These are phyloP conservation scores for Anguilla anguilla DNA, from an alignment of 2,797 vertebrate genomes.

Conservation along the genomic window DNA sequence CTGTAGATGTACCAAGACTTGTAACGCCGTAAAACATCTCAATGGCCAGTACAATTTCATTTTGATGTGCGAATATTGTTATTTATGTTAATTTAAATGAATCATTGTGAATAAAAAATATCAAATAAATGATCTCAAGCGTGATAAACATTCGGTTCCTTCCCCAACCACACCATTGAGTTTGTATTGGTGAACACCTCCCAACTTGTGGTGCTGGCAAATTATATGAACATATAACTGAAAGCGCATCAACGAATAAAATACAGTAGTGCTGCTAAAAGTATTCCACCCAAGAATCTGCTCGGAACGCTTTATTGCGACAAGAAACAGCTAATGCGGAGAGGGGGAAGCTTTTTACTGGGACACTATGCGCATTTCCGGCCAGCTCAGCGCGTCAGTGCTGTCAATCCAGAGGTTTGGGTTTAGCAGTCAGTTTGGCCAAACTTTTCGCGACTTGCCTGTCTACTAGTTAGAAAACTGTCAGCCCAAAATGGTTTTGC, in stretches of 20 bases:
- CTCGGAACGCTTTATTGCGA: conserved; percentile 18
- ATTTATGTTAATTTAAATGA: background rate
- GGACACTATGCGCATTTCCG: conserved; percentile 51
- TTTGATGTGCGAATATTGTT: too few species aligned
- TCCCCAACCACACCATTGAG: background rate
- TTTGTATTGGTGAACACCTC: background rate
- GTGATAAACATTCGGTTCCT: background rate
- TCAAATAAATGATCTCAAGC: background rate
- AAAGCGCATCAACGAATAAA: background rate
- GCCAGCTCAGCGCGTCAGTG: conserved; percentile 47
- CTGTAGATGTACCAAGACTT: background rate
- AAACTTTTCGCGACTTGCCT: background rate
- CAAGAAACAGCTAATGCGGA: background rate
- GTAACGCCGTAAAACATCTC: background rate
- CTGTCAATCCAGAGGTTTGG: conserved; percentile 42
- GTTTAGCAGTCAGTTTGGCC: conserved; percentile 25
- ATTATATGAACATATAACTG: too few species aligned
- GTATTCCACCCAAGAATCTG: background rate
- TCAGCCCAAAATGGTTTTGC: conserved; percentile 74
- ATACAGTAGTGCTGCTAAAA: background rate
- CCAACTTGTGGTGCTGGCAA: background rate
- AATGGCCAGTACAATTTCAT: too few species aligned
- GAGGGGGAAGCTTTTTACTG: conserved; percentile 30
- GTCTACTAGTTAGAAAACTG: background rate
- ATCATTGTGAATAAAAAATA: background rate